phyloP scores from a whole-genome alignment of 2,888 invertebrate species.

The Mythimna vitellina region DNA sequence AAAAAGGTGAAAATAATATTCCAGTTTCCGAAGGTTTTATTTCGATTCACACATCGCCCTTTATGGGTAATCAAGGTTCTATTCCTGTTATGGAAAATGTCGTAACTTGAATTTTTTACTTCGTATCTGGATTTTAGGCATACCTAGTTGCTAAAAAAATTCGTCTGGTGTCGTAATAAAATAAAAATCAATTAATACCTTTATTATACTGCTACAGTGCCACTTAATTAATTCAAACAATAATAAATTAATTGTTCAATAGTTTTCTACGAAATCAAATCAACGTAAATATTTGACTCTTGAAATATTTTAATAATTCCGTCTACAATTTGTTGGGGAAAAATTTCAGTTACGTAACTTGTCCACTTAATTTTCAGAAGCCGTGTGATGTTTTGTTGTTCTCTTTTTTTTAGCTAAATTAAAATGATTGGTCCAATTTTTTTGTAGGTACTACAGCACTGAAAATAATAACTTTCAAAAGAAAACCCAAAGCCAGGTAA shows the following conservation, averaged over 20 bases:
- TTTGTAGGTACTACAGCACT: no score
- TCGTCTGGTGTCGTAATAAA: conserved; percentile 14
- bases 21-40: not conserved
- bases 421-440: no score
- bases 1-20: not conserved
- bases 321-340: not conserved
- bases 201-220: conserved; percentile 17
- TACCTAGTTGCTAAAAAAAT: not conserved
- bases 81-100: not conserved
- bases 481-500: no score
- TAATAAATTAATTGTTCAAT: conserved; percentile 11
- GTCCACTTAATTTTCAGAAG: not conserved
- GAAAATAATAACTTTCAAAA: no score
- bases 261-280: conserved; percentile 12
- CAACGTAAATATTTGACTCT: not conserved
- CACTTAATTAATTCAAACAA: conserved; percentile 37
- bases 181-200: conserved; percentile 26
- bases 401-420: not conserved
- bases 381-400: not conserved
- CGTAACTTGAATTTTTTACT: not conserved
- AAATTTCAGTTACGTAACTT: not conserved
- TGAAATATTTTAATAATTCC: not conserved
- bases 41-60: not conserved
- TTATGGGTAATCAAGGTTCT: not conserved
- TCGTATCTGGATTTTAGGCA: not conserved